Conservation (phyloP, 2,113 vertebrate genomes). For the Fulica atra region DNA sequence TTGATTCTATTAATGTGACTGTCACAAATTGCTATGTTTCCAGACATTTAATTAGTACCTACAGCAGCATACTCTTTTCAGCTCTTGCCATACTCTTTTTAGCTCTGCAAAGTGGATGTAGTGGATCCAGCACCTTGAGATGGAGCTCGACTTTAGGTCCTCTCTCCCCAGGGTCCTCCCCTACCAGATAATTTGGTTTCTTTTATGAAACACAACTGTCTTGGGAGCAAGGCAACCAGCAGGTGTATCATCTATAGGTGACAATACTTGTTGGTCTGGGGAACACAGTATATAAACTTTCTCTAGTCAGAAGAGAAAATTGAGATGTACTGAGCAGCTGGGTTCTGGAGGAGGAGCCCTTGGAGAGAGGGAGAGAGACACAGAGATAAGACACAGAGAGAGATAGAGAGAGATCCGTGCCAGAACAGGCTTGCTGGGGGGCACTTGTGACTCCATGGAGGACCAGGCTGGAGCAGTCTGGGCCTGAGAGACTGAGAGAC, state of each 20-base stretch:
- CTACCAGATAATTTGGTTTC: background rate
- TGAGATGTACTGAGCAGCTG: background rate
- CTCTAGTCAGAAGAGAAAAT: background rate
- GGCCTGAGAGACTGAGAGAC: too few relatives aligned
- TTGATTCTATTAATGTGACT: background rate
- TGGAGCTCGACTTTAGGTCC: background rate
- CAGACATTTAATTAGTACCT: background rate
- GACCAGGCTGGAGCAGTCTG: too few relatives aligned
- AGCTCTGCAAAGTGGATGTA: background rate
- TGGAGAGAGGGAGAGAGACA: too few relatives aligned
- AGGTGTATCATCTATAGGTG: background rate
- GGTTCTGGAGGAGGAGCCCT: too few relatives aligned
- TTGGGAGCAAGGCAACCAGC: background rate
- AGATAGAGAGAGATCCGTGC: too few relatives aligned
- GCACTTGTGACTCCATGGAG: too few relatives aligned
- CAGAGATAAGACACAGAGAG: too few relatives aligned
- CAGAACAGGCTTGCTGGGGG: too few relatives aligned
- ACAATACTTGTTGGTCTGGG: background rate
- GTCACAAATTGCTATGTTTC: background rate
- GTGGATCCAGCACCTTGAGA: background rate
- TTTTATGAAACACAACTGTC: background rate
- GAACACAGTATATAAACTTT: background rate
- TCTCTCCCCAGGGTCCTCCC: background rate
- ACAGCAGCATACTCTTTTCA: background rate
- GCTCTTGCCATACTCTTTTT: background rate